These are phyloP conservation scores for Phoeniculus purpureus DNA, from an alignment of 2,797 vertebrate genomes.

Conservation along the genomic window DNA sequence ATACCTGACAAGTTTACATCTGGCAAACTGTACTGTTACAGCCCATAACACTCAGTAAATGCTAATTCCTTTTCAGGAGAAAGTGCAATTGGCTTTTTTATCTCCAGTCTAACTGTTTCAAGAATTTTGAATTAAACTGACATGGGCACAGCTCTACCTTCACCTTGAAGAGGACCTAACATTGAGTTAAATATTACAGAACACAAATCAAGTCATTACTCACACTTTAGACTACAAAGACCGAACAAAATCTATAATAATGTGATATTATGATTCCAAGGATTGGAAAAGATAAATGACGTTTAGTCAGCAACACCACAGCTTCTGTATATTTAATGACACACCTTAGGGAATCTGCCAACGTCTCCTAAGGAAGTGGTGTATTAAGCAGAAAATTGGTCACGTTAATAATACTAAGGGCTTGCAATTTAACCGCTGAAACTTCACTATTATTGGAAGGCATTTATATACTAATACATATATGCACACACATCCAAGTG, in stretches of 20 bases:
- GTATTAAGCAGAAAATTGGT: background rate
- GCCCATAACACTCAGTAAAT: background rate
- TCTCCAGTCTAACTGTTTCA: background rate
- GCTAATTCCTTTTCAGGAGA: background rate
- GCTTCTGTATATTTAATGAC: conserved; percentile 13
- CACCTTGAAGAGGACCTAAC: background rate
- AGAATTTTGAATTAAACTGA: background rate
- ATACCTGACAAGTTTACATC: background rate
- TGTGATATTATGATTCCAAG: background rate
- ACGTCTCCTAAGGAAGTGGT: conserved; percentile 1
- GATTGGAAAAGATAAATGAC: background rate
- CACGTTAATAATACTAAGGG: conserved; percentile 6
- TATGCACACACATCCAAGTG: background rate
- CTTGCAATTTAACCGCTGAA: conserved; percentile 22
- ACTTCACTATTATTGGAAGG: background rate
- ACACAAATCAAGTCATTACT: background rate
- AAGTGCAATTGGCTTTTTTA: background rate
- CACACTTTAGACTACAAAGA: background rate
- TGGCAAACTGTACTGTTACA: background rate
- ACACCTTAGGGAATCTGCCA: background rate
- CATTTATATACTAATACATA: background rate
- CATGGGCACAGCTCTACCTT: accelerated
- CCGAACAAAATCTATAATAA: background rate
- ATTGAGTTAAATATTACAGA: background rate
- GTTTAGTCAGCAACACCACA: conserved; percentile 2